Conservation (phyloP, 1,140 invertebrate species). For the Anastrepha ludens region DNA sequence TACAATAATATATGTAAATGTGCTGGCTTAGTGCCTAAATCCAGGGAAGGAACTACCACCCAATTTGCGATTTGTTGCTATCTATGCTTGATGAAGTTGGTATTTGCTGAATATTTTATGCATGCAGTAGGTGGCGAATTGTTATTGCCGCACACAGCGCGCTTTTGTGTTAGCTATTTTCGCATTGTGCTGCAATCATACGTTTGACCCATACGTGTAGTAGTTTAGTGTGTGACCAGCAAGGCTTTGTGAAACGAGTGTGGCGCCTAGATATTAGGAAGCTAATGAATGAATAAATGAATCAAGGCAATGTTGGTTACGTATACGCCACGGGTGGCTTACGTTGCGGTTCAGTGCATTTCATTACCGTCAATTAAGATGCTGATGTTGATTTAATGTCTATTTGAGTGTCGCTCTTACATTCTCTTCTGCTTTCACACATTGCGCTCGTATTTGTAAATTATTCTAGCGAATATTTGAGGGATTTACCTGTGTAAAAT, state of each 20-base stretch:
- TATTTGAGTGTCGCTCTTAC: not conserved
- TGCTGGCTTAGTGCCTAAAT: constrained; percentile 12
- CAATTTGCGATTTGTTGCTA: constrained; percentile 20
- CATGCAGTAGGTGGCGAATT: not conserved
- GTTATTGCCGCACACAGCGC: not conserved
- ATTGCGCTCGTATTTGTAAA: too few species aligned
- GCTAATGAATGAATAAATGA: constrained; percentile 27
- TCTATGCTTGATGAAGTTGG: not conserved
- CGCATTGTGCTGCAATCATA: not conserved
- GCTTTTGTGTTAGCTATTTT: not conserved
- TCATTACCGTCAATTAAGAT: constrained; percentile 48
- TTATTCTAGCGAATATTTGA: too few species aligned
- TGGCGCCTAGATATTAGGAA: not conserved
- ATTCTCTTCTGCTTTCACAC: too few species aligned
- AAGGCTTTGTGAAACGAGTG: not conserved
- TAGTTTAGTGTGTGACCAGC: not conserved
- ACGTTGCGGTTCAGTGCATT: constrained; percentile 34
- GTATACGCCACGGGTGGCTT: constrained; percentile 26
- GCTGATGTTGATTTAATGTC: constrained; percentile 3
- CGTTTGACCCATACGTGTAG: not conserved
- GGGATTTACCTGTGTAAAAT: too few species aligned
- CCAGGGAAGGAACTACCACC: not conserved
- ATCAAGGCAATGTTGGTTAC: not conserved
- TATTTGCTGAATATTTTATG: not conserved
- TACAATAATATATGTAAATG: constrained; percentile 22